Percentiles rank a stretch among this genome's conserved stretches.
Evolutionary conservation across 2,797 vertebrate species (phyloP).

Genomic region (Labroides dimidiatus): DNA sequence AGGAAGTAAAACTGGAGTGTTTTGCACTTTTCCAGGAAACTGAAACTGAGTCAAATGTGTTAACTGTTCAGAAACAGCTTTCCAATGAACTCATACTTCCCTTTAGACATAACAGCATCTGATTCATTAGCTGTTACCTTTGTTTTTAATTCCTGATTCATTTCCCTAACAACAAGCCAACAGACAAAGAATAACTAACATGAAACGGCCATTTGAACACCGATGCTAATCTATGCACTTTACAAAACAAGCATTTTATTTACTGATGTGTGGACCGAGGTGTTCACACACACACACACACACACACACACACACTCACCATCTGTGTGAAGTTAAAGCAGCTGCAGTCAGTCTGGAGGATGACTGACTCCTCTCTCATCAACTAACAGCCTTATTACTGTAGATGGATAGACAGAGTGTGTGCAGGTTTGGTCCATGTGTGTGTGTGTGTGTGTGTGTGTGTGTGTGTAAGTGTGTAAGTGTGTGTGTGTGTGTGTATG

Average conservation of each 20-base stretch:
- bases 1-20: constrained; percentile 26
- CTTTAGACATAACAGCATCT: neutral
- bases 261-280: no score
- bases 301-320: no score
- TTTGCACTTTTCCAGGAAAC: neutral
- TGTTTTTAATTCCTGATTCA: constrained; percentile 1
- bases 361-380: constrained; percentile 65
- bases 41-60: constrained; percentile 15
- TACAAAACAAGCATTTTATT: no score
- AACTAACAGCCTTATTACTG: constrained; percentile 68
- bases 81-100: constrained; percentile 19
- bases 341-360: constrained; percentile 30
- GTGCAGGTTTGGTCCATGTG: no score
- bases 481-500: no score
- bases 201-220: no score
- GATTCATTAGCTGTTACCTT: constrained; percentile 9
- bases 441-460: no score
- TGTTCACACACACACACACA: no score
- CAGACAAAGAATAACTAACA: neutral
- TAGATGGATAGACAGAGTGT: constrained; percentile 44
- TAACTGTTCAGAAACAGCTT: constrained; percentile 14
- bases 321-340: constrained; percentile 5
- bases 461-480: no score
- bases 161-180: constrained; percentile 5
- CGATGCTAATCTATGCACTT: no score